Evolutionary conservation across 2,797 vertebrate species (phyloP), one percentile per base, ranked within the genome.

Genomic region (Lagothrix lagotricha): DNA sequence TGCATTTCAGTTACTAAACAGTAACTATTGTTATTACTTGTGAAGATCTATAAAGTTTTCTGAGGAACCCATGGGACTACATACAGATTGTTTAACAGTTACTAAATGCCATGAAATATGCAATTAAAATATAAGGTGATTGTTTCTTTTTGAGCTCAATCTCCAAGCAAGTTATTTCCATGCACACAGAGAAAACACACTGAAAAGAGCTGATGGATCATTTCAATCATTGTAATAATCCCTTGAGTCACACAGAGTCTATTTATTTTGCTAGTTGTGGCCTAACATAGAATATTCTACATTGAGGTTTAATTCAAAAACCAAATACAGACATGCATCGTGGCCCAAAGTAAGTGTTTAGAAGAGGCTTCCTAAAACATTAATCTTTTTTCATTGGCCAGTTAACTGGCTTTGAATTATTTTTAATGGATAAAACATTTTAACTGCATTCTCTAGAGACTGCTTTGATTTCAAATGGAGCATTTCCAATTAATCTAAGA

Each of bases 401-500:
- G 64, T 94, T 97, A 97, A 96, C 44, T 93, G 73, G 70, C 54
- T 94, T 95, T 97, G 94, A 97, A 94, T 97, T 96, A 91, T 96
- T 98, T 98, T 89, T 97, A 97, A 96, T 97, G 92, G 82, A 57
- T 73, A 88, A 61, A 93, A 82, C 67, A 92, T 95, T 95, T 97
- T 90, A 94, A 61, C 39, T 77, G n/a, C 30, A 72, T 93, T 97
- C 79, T 90, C 61, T 76, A 67, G 92, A 97, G 97, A 95, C 85
- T 39, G 15, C 33, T 97, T 41, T 91, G 77, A 76, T 96, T 98
- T 97, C 85, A 97, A 96, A 96, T 96, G 92, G 94, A 95, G 80
- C 85, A 96, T 97, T 96, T 97, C 96, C 95, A 97, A 96, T 97
- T 94, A 97, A 96, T 97, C 92, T 95, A 96, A 93, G 88, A 85